Conservation (phyloP, 1,140 invertebrate species). For the Drosophila cardini region DNA sequence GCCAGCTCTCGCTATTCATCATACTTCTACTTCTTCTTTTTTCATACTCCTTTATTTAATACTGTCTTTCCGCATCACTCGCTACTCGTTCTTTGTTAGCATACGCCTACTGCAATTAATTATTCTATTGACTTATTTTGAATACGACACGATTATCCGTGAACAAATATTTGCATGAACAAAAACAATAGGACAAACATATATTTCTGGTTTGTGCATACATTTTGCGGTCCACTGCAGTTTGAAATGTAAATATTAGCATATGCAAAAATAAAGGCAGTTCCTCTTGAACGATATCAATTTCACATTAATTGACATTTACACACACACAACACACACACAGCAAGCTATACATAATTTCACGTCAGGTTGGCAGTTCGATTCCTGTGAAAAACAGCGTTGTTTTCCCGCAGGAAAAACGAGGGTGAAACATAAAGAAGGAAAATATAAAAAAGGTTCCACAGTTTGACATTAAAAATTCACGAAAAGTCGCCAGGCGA, state of each 20-base stretch:
- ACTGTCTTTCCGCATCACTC: neutral
- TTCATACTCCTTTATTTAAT: too few relatives aligned
- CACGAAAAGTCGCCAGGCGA: constrained; percentile 50
- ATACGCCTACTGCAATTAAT: constrained; percentile 11
- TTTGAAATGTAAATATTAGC: constrained; percentile 43
- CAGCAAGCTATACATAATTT: constrained; percentile 41
- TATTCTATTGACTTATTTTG: constrained; percentile 36
- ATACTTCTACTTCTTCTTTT: neutral
- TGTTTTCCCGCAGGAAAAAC: neutral
- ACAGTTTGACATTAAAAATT: constrained; percentile 64
- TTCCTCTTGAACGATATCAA: constrained; percentile 44
- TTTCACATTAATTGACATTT: constrained; percentile 64
- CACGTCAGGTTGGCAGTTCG: constrained; percentile 1
- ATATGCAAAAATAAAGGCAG: constrained; percentile 35
- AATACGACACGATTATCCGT: constrained; percentile 37
- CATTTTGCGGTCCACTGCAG: constrained; percentile 47
- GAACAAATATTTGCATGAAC: constrained; percentile 26
- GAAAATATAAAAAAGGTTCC: neutral
- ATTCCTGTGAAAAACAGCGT: neutral
- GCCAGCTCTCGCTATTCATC: too few relatives aligned
- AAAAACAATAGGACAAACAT: constrained; percentile 26
- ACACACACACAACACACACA: constrained; percentile 38
- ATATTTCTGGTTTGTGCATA: constrained; percentile 35
- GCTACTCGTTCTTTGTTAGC: neutral
- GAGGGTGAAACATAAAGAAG: too few relatives aligned